Base-by-base conservation (phyloP, 2,113 vertebrate genomes). In the Pogonocichla stellata region DNA sequence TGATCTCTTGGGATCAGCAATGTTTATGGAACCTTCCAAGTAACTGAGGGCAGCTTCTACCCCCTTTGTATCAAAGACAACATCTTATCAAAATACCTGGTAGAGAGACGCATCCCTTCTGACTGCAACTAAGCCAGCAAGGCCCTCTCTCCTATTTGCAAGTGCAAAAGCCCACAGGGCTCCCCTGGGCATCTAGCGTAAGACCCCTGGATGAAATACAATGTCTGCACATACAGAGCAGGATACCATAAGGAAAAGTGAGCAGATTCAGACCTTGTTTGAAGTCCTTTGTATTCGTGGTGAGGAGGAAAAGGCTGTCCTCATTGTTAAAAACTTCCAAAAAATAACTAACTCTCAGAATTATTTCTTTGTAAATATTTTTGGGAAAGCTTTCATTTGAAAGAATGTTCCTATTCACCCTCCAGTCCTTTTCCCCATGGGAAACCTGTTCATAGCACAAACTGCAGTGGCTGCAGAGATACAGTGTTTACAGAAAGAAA, bases 151-250 rank as follows among this genome's bases (percentile, higher is more conserved):
- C 40, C 53, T 60, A 38, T 50, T n/a, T 61, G 6, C 56, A 74
- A 62, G 18, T 19, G 56, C 38, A 70, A 34, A 80, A 84, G 19
- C 42, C 28, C 12, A 9, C 1, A 3, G 25, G 25, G 16, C 3
- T 93, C 25, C 17, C 19, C 36, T 80, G 1, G 48, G 28, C 31
- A 87, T 29, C 19, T 38, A 74, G 47, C 25, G 5, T 26, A 70
- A 70, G 31, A 67, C 7, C 29, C 31, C 8, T 42, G 23, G 17
- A 72, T 66, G 51, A 81, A 90, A 84, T 62, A 38, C 3, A 47
- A 8, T 3, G 2, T 40, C 50, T 79, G 53, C 57, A 64, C 0
- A 0, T 17, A 47, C 5, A n/a, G 2, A 2, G 22, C 36, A 47
- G 42, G 74, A 72, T 16, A 73, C 19, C 20, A 25, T 8, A n/a